Base-by-base conservation (phyloP, 2,888 invertebrate species). In the Gandaritis pyraliata region DNA sequence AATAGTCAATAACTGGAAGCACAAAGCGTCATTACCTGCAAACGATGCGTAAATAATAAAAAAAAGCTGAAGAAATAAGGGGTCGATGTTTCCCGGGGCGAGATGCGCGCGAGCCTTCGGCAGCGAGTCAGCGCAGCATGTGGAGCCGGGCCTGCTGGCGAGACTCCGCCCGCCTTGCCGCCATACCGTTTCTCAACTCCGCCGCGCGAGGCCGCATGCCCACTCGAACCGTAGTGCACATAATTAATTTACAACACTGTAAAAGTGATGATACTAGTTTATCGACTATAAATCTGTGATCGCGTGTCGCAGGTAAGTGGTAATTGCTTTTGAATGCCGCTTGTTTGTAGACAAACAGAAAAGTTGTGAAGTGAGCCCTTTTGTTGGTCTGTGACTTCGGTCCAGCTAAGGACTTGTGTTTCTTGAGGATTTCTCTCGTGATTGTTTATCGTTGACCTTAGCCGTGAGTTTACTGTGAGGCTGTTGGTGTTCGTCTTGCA, bases 301-400 rank as follows among this genome's bases (percentile, higher is more conserved):
- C 88, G 85, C 87, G 83, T 86, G 88, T 91, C 87, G 77, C 90
- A 90, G 92, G 92, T 92, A 88, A 91, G 92, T 91, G 91, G 86
- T 91, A 90, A 91, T 91, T 91, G 88, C 78, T 86, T 81, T 84
- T 83, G 83, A 81, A 82, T 77, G 85, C 83, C 84, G 86, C 82
- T 69, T 86, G 86, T 91, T 90, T 89, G 87, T 73, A 70, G 72
- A 72, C 83, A 88, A 88, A 88, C 83, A 88, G 73, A 55, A 61
- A 53, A 72, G 75, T 66, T 79, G 80, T 78, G 64, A 64, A 64
- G 64, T 59, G 75, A 77, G 80, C 80, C 80, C 81, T 85, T 85
- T 83, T 83, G 81, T 86, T 81, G 73, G 80, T 76, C 73, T 83
- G 85, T 80, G 78, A 84, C 82, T 80, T 84, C 69, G 71, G 64